Evolutionary conservation across 2,113 vertebrate genomes (phyloP).

Genomic region (Tenrec ecaudatus): DNA sequence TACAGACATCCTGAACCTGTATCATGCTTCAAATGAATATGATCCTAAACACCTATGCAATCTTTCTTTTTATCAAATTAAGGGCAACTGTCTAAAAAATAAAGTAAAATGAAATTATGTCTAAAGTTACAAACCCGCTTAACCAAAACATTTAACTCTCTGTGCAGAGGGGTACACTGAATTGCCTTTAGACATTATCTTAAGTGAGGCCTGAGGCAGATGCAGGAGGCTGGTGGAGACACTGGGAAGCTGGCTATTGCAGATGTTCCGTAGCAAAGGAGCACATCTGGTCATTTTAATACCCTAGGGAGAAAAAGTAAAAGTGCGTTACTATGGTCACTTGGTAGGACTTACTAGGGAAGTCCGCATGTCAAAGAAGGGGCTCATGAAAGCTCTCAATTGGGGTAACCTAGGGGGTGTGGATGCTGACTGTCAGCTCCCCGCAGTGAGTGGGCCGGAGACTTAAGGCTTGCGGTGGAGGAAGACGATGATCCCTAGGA

Average conservation of each 20-base stretch:
- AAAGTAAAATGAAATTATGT: slow-evolving; percentile 66
- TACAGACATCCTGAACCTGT: slow-evolving; percentile 36
- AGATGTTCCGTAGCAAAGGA: slow-evolving; percentile 56
- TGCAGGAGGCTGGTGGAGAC: slow-evolving; percentile 68
- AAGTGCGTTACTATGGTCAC: slow-evolving; percentile 1
- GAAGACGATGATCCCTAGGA: background rate
- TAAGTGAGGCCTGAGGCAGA: slow-evolving; percentile 82
- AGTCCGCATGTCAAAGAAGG: background rate
- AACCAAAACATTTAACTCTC: slow-evolving; percentile 78
- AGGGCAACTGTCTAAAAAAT: slow-evolving; percentile 72
- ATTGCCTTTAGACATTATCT: slow-evolving; percentile 84
- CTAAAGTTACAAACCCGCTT: slow-evolving; percentile 70
- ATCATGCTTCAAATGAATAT: slow-evolving; percentile 62
- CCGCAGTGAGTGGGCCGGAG: background rate
- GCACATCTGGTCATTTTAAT: slow-evolving; percentile 73
- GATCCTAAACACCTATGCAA: slow-evolving; percentile 71
- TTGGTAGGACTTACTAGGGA: background rate
- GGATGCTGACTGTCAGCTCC: background rate
- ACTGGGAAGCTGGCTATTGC: slow-evolving; percentile 59
- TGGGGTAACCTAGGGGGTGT: background rate
- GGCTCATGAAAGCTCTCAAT: too few relatives aligned
- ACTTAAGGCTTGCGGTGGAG: background rate
- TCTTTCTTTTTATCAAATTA: slow-evolving; percentile 67
- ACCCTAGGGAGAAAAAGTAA: slow-evolving; percentile 82
- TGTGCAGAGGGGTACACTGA: slow-evolving; percentile 75